Conservation (phyloP, 2,797 vertebrate genomes). For the Alosa sapidissima region DNA sequence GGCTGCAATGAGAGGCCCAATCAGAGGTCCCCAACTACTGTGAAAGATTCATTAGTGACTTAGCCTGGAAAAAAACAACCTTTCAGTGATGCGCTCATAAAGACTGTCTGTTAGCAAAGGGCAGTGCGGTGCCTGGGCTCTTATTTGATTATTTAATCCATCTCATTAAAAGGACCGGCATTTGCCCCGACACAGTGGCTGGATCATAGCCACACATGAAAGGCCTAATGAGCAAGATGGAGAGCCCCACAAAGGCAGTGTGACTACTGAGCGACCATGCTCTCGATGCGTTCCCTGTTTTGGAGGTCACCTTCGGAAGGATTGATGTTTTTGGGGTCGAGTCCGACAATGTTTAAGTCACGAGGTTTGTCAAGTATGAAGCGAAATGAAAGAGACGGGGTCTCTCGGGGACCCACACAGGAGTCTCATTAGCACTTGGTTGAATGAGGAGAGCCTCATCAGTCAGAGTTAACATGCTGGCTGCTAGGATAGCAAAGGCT, state of each 20-base stretch:
- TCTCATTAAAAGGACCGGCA: conserved; percentile 45
- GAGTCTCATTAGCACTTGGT: background rate
- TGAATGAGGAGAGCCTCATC: background rate
- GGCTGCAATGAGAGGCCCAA: background rate
- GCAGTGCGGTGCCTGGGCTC: conserved; percentile 44
- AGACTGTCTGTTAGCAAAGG: conserved; percentile 50
- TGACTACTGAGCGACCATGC: background rate
- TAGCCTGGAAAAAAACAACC: conserved; percentile 12
- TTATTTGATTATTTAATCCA: conserved; percentile 54
- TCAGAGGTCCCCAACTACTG: background rate
- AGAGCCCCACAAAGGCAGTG: background rate
- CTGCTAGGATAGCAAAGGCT: background rate
- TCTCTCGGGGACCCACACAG: background rate
- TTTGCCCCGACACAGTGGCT: conserved; percentile 28
- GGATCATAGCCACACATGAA: conserved; percentile 24
- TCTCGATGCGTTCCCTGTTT: background rate
- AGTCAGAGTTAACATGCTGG: background rate
- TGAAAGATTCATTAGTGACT: conserved; percentile 14
- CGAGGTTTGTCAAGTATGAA: background rate
- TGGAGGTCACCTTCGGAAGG: background rate
- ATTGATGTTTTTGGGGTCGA: background rate
- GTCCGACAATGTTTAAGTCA: background rate
- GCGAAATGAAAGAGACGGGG: background rate
- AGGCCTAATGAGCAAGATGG: background rate
- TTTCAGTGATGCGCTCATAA: conserved; percentile 49